Percentiles rank a stretch among this genome's conserved stretches.
Evolutionary conservation across 2,797 vertebrate species (phyloP).

Genomic region (Mastacembelus armatus): DNA sequence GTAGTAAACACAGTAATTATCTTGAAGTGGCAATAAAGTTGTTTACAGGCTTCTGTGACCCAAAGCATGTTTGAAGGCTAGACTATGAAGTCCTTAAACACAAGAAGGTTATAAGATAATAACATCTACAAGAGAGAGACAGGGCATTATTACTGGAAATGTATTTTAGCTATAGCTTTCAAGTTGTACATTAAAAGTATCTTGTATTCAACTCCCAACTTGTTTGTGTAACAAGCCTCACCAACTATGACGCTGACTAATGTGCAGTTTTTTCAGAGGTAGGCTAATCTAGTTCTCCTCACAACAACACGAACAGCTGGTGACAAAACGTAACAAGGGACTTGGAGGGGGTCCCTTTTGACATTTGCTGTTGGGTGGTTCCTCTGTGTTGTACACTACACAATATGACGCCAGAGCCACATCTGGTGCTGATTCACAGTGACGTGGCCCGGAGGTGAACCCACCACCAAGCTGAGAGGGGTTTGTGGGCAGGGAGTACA

Average conservation of each 20-base stretch:
- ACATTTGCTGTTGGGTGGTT: constrained; percentile 58
- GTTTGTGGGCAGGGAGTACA: neutral
- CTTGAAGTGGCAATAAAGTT: neutral
- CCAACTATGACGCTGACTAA: constrained; percentile 26
- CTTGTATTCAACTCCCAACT: neutral
- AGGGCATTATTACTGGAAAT: neutral
- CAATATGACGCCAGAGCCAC: constrained; percentile 51
- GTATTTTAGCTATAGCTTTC: constrained; percentile 2
- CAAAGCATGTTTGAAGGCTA: neutral
- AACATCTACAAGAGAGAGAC: neutral
- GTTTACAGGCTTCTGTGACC: neutral
- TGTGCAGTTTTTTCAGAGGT: neutral
- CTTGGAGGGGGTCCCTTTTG: constrained; percentile 32
- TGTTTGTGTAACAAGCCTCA: constrained; percentile 5
- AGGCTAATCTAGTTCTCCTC: constrained; percentile 37
- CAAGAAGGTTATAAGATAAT: constrained; percentile 17
- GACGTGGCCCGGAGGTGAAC: constrained; percentile 70
- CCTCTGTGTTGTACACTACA: constrained; percentile 10
- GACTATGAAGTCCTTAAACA: neutral
- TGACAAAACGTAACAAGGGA: constrained; percentile 46
- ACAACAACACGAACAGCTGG: constrained; percentile 27
- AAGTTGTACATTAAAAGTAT: neutral
- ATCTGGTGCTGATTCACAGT: constrained; percentile 75
- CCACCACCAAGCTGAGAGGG: constrained; percentile 16
- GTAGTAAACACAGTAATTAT: neutral